Conservation (phyloP, 2,797 vertebrate genomes). For the Sitta carolinensis region DNA sequence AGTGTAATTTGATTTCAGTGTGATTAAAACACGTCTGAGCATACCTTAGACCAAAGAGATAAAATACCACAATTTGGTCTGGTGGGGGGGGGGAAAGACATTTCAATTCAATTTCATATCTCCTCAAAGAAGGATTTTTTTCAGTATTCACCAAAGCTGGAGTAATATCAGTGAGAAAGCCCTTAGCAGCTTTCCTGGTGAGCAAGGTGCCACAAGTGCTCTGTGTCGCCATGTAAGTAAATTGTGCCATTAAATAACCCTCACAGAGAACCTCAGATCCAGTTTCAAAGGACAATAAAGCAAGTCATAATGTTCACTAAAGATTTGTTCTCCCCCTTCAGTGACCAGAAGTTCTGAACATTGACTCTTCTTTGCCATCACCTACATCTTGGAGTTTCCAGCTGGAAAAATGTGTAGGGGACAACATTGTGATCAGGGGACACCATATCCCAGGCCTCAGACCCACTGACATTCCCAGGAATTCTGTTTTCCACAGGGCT, state of each 20-base stretch:
- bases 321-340: not conserved
- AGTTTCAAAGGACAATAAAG: not conserved
- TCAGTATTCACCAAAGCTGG: not conserved
- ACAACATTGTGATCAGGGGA: not conserved
- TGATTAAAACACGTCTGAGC: not conserved
- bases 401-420: not conserved
- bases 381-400: not conserved
- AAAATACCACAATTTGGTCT: not conserved
- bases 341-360: not conserved
- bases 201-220: not conserved
- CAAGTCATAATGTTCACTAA: not conserved
- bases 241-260: not conserved
- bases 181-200: not conserved
- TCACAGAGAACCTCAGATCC: not conserved
- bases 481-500: not conserved
- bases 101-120: not conserved
- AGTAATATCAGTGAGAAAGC: not conserved
- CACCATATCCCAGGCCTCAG: not conserved
- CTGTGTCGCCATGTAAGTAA: not conserved
- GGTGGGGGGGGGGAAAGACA: accelerated
- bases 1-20: not conserved
- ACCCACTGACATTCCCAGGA: not conserved
- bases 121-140: not conserved
- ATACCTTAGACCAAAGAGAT: not conserved
- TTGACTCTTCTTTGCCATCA: not conserved